Conservation (phyloP, 2,797 vertebrate species). For the Diplodus puntazzo region DNA sequence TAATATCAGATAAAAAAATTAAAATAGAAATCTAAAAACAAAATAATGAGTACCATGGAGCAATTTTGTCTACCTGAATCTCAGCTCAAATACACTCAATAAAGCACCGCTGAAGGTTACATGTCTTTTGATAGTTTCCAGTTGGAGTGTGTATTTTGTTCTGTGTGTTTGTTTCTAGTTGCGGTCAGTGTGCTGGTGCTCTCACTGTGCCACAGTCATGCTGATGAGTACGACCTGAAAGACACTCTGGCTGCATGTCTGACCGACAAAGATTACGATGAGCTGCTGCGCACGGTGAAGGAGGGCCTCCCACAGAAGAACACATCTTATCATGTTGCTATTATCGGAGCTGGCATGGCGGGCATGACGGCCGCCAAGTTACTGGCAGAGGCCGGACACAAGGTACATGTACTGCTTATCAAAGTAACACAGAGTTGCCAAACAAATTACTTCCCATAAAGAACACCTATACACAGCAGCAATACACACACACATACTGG, state of each 20-base stretch:
- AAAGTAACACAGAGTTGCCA: no score
- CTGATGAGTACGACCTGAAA: neutral
- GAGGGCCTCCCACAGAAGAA: constrained; percentile 67
- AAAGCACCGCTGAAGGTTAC: no score
- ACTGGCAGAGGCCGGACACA: constrained; percentile 76
- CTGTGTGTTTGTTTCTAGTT: constrained; percentile 4
- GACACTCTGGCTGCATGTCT: constrained; percentile 77
- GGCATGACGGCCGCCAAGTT: constrained; percentile 81
- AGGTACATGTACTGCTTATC: constrained; percentile 47
- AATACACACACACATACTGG: no score
- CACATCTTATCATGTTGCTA: constrained; percentile 54
- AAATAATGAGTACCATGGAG: no score
- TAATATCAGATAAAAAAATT: no score
- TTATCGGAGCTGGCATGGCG: constrained; percentile 79
- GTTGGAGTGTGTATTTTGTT: neutral
- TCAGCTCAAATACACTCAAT: no score
- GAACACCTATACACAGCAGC: no score
- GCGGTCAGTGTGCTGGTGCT: constrained; percentile 18
- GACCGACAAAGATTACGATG: constrained; percentile 80
- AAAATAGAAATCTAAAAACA: no score
- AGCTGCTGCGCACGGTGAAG: constrained; percentile 67
- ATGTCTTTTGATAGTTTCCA: neutral
- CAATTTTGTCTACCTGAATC: no score
- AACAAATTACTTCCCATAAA: no score
- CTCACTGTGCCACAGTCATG: neutral